Evolutionary conservation across 2,113 vertebrate species (phyloP).

Genomic region (Anthoscopus minutus): DNA sequence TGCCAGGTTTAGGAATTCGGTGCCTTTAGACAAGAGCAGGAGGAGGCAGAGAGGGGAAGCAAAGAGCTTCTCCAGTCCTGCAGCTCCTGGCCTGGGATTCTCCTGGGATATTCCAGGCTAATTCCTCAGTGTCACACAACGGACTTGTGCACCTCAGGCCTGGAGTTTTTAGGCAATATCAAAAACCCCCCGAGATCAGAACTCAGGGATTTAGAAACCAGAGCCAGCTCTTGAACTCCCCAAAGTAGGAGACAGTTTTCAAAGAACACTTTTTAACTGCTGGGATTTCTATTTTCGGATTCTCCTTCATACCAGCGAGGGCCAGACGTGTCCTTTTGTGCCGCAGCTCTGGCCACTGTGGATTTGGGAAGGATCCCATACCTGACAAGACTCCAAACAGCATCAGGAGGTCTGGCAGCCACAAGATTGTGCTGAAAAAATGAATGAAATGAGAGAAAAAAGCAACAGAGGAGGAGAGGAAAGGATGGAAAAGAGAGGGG

Average conservation of each 20-base stretch:
- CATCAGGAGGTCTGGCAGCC: neutral
- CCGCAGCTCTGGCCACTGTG: neutral
- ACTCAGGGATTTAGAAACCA: neutral
- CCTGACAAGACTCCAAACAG: neutral
- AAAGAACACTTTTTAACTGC: neutral
- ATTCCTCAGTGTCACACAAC: neutral
- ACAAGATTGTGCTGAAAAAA: neutral
- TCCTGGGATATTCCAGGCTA: neutral
- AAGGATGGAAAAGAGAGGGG: neutral
- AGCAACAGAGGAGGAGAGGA: neutral
- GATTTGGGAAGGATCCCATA: neutral
- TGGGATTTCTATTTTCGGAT: neutral
- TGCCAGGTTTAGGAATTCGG: neutral
- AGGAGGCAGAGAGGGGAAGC: neutral
- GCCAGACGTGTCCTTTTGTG: neutral
- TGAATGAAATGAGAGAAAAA: neutral
- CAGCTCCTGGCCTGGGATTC: neutral
- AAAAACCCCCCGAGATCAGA: neutral
- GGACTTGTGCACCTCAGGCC: neutral
- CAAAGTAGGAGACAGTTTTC: neutral
- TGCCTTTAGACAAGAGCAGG: neutral
- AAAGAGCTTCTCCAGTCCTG: neutral
- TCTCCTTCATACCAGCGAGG: fast-evolving
- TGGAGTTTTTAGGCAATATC: neutral
- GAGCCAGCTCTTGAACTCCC: neutral